Evolutionary conservation across 2,113 vertebrate genomes (phyloP).

Genomic region (Podarcis cretensis): DNA sequence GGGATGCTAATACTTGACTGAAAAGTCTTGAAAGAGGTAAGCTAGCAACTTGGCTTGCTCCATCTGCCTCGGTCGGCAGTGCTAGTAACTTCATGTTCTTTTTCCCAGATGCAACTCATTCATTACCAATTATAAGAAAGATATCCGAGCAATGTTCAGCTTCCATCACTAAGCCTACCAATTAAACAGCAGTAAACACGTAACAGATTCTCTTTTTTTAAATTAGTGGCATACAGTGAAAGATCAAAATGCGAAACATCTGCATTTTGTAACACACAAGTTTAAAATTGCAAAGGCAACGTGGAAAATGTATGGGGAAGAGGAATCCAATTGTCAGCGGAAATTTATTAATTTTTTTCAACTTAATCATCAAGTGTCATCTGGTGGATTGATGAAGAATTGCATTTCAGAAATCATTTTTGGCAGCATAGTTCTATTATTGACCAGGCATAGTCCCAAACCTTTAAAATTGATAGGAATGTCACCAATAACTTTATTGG

Average conservation of each 20-base stretch:
- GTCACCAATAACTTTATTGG: background rate
- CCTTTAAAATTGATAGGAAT: background rate
- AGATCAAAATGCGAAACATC: background rate
- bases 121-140: background rate
- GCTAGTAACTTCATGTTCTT: background rate
- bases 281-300: background rate
- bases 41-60: background rate
- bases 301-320: constrained; percentile 26
- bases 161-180: background rate
- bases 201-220: constrained; percentile 7
- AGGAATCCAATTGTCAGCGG: background rate
- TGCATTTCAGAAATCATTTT: constrained; percentile 45
- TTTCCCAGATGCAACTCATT: background rate
- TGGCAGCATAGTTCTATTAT: background rate
- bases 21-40: background rate
- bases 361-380: constrained; percentile 66
- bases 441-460: background rate
- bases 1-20: background rate
- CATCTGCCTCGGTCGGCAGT: background rate
- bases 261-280: background rate
- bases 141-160: background rate
- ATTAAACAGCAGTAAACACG: constrained; percentile 11
- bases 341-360: constrained; percentile 24
- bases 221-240: background rate
- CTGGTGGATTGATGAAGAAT: constrained; percentile 69